Conservation (phyloP, 1,140 invertebrate genomes). For the Musca domestica region DNA sequence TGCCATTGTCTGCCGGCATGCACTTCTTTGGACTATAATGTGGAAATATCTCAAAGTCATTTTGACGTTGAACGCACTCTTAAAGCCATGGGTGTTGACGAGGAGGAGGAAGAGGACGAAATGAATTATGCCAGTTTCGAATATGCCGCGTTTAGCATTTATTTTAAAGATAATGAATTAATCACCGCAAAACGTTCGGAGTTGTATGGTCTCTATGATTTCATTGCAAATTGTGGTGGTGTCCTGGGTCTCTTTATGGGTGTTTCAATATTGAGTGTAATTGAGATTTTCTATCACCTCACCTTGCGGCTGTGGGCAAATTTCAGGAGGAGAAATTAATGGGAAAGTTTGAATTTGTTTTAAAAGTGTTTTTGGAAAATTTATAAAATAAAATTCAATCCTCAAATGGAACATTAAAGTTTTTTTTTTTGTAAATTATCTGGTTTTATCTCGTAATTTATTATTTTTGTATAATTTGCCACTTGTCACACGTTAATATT, state of each 20-base stretch:
- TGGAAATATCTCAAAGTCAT: not conserved
- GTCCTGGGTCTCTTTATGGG: conserved; percentile 57
- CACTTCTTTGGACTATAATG: not conserved
- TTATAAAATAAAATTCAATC: too few species aligned
- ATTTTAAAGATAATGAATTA: conserved; percentile 53
- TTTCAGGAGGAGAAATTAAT: conserved; percentile 27
- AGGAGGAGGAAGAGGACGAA: conserved; percentile 40
- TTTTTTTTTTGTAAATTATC: too few species aligned
- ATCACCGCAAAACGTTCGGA: conserved; percentile 52
- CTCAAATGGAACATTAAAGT: too few species aligned
- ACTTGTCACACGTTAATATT: too few species aligned
- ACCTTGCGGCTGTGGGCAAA: conserved; percentile 44
- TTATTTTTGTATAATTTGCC: too few species aligned
- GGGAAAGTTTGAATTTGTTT: not conserved
- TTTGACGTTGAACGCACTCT: conserved; percentile 48
- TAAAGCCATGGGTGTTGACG: conserved; percentile 28
- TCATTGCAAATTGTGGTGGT: conserved; percentile 57
- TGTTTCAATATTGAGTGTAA: conserved; percentile 55
- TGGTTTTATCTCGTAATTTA: too few species aligned
- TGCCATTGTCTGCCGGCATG: not conserved
- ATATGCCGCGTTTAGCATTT: conserved; percentile 38
- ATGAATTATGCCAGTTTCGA: conserved; percentile 13
- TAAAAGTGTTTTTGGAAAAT: too few species aligned
- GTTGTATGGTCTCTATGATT: conserved; percentile 54
- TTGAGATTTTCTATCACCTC: conserved; percentile 57